phyloP scores from a whole-genome alignment of 1,140 invertebrate genomes.

The Neodiprion lecontei region DNA sequence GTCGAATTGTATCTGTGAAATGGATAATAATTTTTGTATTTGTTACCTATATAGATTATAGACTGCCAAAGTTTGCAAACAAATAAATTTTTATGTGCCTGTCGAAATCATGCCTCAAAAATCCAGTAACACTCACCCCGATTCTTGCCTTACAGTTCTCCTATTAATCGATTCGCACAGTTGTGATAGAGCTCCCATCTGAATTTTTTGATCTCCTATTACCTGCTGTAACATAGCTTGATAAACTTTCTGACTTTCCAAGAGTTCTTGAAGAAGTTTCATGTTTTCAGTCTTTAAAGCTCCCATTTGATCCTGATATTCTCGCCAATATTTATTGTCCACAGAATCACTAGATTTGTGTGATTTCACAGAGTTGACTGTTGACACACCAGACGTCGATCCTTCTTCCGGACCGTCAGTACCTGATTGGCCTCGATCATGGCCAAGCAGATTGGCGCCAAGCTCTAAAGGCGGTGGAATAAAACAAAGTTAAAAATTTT shows the following conservation, averaged over 20 bases:
- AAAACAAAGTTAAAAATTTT: conserved; percentile 25
- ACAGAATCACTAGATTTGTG: conserved; percentile 61
- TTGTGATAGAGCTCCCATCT: conserved; percentile 61
- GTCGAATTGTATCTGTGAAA: conserved; percentile 39
- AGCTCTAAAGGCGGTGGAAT: conserved; percentile 65
- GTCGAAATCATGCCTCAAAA: conserved; percentile 1
- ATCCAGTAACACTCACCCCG: conserved; percentile 38
- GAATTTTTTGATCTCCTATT: conserved; percentile 74
- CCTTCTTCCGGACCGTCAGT: conserved; percentile 66
- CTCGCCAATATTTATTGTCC: conserved; percentile 60
- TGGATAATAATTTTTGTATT: background rate
- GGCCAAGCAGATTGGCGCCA: conserved; percentile 79
- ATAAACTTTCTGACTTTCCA: conserved; percentile 77
- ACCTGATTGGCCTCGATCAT: conserved; percentile 62
- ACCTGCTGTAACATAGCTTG: conserved; percentile 73
- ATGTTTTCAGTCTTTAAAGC: conserved; percentile 63
- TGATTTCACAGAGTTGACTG: conserved; percentile 72
- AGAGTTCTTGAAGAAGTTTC: conserved; percentile 65
- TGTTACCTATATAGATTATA: too few species aligned
- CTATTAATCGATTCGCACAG: conserved; percentile 54
- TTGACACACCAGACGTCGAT: conserved; percentile 72
- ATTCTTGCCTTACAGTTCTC: conserved; percentile 41
- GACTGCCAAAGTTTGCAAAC: conserved; percentile 32
- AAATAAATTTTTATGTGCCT: conserved; percentile 31
- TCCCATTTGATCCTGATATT: conserved; percentile 63